Evolutionary conservation across 2,113 vertebrate species (phyloP), one percentile per base, ranked within the genome.

Genomic region (Scophthalmus maximus): DNA sequence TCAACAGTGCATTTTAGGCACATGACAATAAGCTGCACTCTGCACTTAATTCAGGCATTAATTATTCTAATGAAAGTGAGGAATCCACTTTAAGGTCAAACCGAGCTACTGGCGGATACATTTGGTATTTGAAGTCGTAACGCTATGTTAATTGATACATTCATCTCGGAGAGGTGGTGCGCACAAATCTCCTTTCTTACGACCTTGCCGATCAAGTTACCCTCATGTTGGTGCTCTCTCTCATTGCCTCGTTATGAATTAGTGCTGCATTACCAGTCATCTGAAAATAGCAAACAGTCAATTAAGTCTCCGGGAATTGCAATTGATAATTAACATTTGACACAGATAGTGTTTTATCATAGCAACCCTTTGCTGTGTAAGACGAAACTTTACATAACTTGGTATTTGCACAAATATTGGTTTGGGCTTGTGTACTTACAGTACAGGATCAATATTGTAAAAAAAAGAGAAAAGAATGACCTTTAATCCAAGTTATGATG

Each of bases 21-120:
- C 44, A 73, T 77, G 76, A 76, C 73, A 78, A 65, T 71, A 79
- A 55, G 69, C 67, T 36, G 34, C 81, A 68, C 59, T 74, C 61
- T 4, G 27, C 8, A 47, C 79, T 87, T 89, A 68, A 85, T 84
- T 83, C 75, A 55, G 76, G 67, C 77, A 88, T 91, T 90, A 91
- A 88, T 92, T 93, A 92, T 92, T 85, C 29, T 87, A 91, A 92
- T 93, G 88, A 90, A 89, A 91, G 81, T 63, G 42, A 66, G 32
- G 77, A 81, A 88, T 86, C 62, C 38, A 78, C 69, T 84, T 72
- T 91, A 89, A 92, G 90, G 90, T 93, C 91, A 89, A 79, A 81
- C 34, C 2, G 11, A 82, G 88, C 83, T 86, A 79, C 78, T 22
- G 83, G 88, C 86, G 65, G 84, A 82, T 67, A 61, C 32, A 69